Percentiles rank a stretch among this genome's conserved stretches.
phyloP scores from a whole-genome alignment of 2,888 invertebrate genomes.

The Neoitamus cyanurus region DNA sequence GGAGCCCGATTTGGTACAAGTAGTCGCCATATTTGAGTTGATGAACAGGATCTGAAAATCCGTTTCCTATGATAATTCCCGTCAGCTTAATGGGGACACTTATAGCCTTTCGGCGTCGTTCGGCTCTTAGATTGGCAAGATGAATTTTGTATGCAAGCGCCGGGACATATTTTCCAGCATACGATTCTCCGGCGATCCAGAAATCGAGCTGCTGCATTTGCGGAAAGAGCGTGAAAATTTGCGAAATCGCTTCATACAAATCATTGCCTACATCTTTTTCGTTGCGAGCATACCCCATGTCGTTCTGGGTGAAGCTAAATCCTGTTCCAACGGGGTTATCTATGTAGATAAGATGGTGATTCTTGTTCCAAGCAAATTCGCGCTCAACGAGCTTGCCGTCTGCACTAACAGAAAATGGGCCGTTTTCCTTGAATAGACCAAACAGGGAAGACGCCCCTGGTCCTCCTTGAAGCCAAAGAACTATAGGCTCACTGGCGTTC shows the following conservation, averaged over 20 bases:
- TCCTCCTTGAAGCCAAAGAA: slow-evolving; percentile 89
- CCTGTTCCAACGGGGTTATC: slow-evolving; percentile 95
- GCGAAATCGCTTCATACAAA: slow-evolving; percentile 78
- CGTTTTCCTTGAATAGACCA: slow-evolving; percentile 86
- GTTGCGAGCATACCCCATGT: slow-evolving; percentile 81
- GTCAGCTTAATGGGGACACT: slow-evolving; percentile 63
- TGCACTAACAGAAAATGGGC: slow-evolving; percentile 74
- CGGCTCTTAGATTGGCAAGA: slow-evolving; percentile 62
- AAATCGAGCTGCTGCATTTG: slow-evolving; percentile 80
- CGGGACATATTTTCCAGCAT: slow-evolving; percentile 83
- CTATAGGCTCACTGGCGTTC: slow-evolving; percentile 73
- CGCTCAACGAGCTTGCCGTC: slow-evolving; percentile 68
- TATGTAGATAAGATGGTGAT: slow-evolving; percentile 84
- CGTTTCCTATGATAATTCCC: slow-evolving; percentile 78
- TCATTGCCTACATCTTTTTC: slow-evolving; percentile 84
- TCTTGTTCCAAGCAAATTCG: slow-evolving; percentile 82
- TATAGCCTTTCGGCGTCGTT: slow-evolving; percentile 34
- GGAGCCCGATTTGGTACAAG: slow-evolving; percentile 78
- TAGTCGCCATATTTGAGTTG: slow-evolving; percentile 83
- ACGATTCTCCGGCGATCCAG: slow-evolving; percentile 90
- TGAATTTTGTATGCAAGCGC: slow-evolving; percentile 74
- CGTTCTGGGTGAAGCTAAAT: slow-evolving; percentile 85
- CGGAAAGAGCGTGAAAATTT: slow-evolving; percentile 87
- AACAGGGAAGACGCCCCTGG: slow-evolving; percentile 84
- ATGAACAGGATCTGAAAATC: slow-evolving; percentile 81